phyloP scores from a whole-genome alignment of 2,113 vertebrate species.

The Charina bottae region DNA sequence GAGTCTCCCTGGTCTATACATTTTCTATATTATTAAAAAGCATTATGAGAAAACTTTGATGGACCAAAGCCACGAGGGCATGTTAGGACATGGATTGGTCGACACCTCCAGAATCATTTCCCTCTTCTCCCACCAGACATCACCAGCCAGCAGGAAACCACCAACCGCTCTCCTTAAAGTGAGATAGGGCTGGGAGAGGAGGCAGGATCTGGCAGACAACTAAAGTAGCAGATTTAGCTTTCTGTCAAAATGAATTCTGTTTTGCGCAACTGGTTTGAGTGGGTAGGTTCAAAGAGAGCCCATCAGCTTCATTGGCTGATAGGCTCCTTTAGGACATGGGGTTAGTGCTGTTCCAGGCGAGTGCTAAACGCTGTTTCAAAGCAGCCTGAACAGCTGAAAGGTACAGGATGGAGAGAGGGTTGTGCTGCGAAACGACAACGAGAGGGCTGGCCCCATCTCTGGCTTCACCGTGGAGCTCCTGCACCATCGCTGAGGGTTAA shows the following conservation, averaged over 20 bases:
- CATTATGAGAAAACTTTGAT: neutral
- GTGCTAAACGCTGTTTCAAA: neutral
- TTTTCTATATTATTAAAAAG: neutral
- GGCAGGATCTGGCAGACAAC: too few relatives aligned
- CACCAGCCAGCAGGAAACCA: neutral
- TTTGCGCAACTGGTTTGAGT: too few relatives aligned
- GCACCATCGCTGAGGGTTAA: neutral
- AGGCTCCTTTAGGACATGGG: too few relatives aligned
- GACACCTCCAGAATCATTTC: neutral
- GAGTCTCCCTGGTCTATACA: neutral
- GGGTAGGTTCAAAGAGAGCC: too few relatives aligned
- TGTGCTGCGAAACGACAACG: too few relatives aligned
- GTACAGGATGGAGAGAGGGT: too few relatives aligned
- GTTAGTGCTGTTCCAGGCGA: too few relatives aligned
- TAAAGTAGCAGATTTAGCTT: too few relatives aligned
- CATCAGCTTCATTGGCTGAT: too few relatives aligned
- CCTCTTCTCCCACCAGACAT: neutral
- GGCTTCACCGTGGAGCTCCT: neutral
- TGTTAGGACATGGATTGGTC: neutral
- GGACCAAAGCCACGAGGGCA: neutral
- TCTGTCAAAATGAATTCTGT: too few relatives aligned
- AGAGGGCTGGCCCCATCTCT: neutral
- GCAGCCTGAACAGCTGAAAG: neutral
- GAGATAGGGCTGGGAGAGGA: too few relatives aligned
- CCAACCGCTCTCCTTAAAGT: neutral